Evolutionary conservation across 2,888 invertebrate genomes (phyloP), one percentile per base, ranked within the genome.

Genomic region (Vanessa cardui): DNA sequence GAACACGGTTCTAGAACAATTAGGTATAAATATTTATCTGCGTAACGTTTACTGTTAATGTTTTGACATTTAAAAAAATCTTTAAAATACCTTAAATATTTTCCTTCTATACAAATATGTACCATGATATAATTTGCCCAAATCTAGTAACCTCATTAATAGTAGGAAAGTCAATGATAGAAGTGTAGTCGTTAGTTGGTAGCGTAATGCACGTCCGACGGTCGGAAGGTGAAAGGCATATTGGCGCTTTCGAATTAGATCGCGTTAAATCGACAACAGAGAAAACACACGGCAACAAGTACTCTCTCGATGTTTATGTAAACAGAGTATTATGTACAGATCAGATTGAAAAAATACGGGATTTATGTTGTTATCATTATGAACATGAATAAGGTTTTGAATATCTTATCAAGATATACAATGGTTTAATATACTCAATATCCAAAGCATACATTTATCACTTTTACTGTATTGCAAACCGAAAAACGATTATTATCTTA

Each of bases 181-280:
- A 59, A 61, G 46, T 70, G 50, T 60, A 66, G 70, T 72, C 67
- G 49, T 47, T 58, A 68, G 60, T 68, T 68, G 68, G 60, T 69
- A 72, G 75, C 82, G 82, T 80, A 81, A 77, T 78, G 81, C 80
- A 80, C 80, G 77, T 70, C 60, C 71, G 64, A 72, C 80, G 83
- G 84, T 87, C 85, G 83, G 84, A 85, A 90, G 89, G 91, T 90
- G 91, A 92, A 92, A 92, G 91, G 91, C 88, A 83, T 86, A 90
- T 90, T n/a, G n/a, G n/a, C 88, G 86, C 91, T 91, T 92, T 92
- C 91, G 88, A 92, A 88, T 89, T 89, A 88, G 89, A 90, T 88
- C 90, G 88, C 87, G 82, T 83, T 87, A 80, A 86, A 86, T 83
- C 86, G 85, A 81, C 86, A 78, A 79, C 83, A 84, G 90, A 84